phyloP scores from a whole-genome alignment of 2,888 invertebrate genomes.

The Chymomyza procnemis region DNA sequence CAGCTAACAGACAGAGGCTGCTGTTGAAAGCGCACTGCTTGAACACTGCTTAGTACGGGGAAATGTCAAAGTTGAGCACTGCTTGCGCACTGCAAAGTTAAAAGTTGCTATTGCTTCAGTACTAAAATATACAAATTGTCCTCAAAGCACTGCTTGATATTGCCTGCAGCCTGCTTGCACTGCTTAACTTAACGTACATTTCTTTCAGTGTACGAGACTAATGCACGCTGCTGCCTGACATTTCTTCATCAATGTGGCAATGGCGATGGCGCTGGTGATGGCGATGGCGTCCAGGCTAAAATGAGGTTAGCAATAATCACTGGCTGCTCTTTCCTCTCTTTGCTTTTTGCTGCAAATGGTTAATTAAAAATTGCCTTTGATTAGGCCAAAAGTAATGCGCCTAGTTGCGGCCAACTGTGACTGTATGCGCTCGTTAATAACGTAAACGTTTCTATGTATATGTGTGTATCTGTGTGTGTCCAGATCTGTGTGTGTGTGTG shows the following conservation, averaged over 20 bases:
- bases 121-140: no score
- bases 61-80: no score
- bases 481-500: neutral
- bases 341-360: constrained; percentile 24
- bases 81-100: no score
- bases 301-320: constrained; percentile 29
- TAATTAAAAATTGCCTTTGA: constrained; percentile 68
- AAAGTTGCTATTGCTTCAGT: no score
- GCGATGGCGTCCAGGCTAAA: neutral
- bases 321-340: no score
- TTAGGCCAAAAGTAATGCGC: constrained; percentile 52
- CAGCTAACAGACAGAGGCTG: no score
- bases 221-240: constrained; percentile 65
- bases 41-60: no score
- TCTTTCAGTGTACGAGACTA: constrained; percentile 28
- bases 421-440: neutral
- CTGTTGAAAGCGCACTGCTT: no score
- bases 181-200: neutral
- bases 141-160: no score
- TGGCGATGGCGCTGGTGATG: no score
- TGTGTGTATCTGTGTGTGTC: constrained; percentile 2
- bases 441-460: neutral
- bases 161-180: no score
- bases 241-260: constrained; percentile 65
- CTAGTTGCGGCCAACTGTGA: neutral